Conservation (phyloP, 1,140 invertebrate genomes). For the Drosophila biarmipes region DNA sequence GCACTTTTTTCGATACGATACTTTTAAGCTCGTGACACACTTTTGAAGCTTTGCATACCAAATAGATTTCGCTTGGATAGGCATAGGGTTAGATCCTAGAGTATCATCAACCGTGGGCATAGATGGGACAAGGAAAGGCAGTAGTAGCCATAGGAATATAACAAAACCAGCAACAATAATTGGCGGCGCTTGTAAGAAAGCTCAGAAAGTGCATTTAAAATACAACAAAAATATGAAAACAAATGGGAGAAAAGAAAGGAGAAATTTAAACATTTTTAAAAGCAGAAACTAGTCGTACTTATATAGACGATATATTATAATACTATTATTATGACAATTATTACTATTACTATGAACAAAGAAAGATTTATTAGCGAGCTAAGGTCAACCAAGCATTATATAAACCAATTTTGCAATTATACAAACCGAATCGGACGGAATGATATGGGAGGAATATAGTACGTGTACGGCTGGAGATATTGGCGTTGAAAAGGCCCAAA, state of each 20-base stretch:
- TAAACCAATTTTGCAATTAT: constrained; percentile 74
- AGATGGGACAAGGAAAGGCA: constrained; percentile 49
- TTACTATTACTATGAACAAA: constrained; percentile 69
- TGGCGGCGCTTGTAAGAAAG: constrained; percentile 82
- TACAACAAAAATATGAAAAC: constrained; percentile 42
- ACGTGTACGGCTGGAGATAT: constrained; percentile 22
- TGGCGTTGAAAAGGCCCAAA: constrained; percentile 53
- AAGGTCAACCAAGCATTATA: constrained; percentile 65
- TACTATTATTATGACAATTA: constrained; percentile 76
- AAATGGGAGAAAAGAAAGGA: constrained; percentile 21
- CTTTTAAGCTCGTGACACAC: constrained; percentile 55
- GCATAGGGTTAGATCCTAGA: constrained; percentile 48
- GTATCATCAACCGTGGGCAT: constrained; percentile 58
- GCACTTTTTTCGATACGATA: constrained; percentile 57
- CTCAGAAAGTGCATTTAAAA: constrained; percentile 84
- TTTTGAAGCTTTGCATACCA: constrained; percentile 71
- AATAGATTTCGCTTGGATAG: constrained; percentile 67
- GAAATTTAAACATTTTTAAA: constrained; percentile 66
- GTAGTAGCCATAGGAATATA: constrained; percentile 50
- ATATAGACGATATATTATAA: constrained; percentile 65
- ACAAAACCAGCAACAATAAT: constrained; percentile 81
- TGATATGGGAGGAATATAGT: constrained; percentile 18
- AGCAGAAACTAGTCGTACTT: constrained; percentile 58
- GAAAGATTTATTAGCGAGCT: constrained; percentile 76
- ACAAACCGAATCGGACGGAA: constrained; percentile 45